These are phyloP conservation scores for Ormyrus rosae DNA, from an alignment of 2,888 invertebrate genomes.

Conservation along the genomic window DNA sequence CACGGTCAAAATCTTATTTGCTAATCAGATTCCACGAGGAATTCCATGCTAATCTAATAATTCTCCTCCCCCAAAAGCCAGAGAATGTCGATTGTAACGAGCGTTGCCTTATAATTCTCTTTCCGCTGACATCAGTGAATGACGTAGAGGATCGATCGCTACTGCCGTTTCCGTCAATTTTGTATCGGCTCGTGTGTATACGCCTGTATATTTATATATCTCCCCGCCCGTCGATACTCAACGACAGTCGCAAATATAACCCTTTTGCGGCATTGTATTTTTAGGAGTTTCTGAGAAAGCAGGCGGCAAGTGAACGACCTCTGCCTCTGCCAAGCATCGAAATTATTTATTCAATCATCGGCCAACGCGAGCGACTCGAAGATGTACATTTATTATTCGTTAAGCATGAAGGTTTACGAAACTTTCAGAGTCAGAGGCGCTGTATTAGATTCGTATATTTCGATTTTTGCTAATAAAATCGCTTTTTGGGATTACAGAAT, in stretches of 20 bases:
- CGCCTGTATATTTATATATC: neutral
- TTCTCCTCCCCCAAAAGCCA: neutral
- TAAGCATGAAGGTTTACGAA: neutral
- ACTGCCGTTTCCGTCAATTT: conserved; percentile 25
- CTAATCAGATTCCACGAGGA: neutral
- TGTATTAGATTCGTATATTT: too few relatives aligned
- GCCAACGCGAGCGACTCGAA: conserved; percentile 5
- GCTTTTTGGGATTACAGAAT: too few relatives aligned
- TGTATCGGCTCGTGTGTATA: conserved; percentile 13
- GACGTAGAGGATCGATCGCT: conserved; percentile 32
- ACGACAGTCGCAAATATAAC: conserved; percentile 37
- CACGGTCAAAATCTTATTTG: neutral
- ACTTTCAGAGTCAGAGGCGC: too few relatives aligned
- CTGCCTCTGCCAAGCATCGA: neutral
- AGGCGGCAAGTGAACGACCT: conserved; percentile 42
- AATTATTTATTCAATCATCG: conserved; percentile 45
- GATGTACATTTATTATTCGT: conserved; percentile 11
- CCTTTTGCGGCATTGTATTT: conserved; percentile 49
- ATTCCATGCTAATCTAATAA: conserved; percentile 1
- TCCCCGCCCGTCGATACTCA: conserved; percentile 19
- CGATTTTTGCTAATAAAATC: too few relatives aligned
- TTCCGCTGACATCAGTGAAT: conserved; percentile 33
- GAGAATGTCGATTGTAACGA: neutral
- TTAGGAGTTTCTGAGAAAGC: conserved; percentile 47
- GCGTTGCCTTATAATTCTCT: conserved; percentile 5